These are phyloP conservation scores for Formicarius rufipectus DNA, from an alignment of 2,113 vertebrate species.

Conservation along the genomic window DNA sequence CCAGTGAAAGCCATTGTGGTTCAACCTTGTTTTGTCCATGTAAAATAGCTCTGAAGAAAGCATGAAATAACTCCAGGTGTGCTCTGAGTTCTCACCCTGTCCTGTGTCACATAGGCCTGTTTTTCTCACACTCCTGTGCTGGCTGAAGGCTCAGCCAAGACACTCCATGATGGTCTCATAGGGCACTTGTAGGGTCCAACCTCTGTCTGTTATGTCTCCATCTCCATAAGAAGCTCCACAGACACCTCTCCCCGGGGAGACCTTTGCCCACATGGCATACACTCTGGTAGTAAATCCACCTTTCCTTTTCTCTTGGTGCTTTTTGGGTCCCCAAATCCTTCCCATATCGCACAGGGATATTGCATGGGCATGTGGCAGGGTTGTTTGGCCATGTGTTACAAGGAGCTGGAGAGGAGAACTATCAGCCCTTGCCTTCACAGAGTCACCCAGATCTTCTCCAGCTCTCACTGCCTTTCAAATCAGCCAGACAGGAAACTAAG, in stretches of 20 bases:
- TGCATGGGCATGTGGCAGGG: not conserved
- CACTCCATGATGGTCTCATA: fast-evolving
- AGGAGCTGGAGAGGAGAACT: not conserved
- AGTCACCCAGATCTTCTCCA: not conserved
- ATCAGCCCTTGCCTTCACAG: not conserved
- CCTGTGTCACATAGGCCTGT: not conserved
- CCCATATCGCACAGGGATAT: fast-evolving
- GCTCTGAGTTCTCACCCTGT: not conserved
- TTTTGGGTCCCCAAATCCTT: not conserved
- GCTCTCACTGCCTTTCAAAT: not conserved
- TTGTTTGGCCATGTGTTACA: too few species aligned
- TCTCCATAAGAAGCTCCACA: not conserved
- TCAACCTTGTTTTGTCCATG: not conserved
- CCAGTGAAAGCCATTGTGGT: not conserved
- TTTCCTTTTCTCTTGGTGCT: not conserved
- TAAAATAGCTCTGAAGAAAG: not conserved
- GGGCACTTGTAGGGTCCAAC: not conserved
- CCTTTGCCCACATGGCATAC: not conserved
- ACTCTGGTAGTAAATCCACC: not conserved
- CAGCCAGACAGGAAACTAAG: not conserved
- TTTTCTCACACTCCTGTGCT: not conserved
- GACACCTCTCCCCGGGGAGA: not conserved
- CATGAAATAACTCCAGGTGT: not conserved
- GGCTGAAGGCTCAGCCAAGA: not conserved
- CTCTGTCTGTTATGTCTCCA: not conserved